phyloP scores from a whole-genome alignment of 2,797 vertebrate genomes.

The Gobionotothen gibberifrons region DNA sequence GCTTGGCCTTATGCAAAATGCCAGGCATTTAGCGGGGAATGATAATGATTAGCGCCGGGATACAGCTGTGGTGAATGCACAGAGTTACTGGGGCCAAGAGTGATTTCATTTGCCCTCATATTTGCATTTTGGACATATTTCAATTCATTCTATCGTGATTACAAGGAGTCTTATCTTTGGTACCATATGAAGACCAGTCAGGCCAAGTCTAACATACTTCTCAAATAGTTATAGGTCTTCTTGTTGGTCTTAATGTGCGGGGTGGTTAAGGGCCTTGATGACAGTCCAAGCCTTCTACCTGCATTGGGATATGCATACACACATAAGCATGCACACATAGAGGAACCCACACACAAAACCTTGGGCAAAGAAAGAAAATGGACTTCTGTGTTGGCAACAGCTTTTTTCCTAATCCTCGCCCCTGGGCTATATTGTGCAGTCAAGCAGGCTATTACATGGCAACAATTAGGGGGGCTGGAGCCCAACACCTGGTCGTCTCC shows the following conservation, averaged over 20 bases:
- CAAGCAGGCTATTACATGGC: constrained; percentile 91
- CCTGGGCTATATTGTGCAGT: constrained; percentile 90
- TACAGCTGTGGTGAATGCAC: constrained; percentile 54
- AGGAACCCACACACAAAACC: constrained; percentile 65
- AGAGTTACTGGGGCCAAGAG: constrained; percentile 41
- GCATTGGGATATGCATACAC: constrained; percentile 38
- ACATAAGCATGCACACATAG: constrained; percentile 42
- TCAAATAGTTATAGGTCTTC: constrained; percentile 24
- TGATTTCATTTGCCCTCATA: constrained; percentile 50
- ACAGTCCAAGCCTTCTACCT: constrained; percentile 22
- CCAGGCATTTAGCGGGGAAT: constrained; percentile 77
- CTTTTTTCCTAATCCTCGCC: constrained; percentile 87
- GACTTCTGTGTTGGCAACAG: constrained; percentile 86
- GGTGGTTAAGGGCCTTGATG: constrained; percentile 5
- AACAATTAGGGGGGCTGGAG: constrained; percentile 89
- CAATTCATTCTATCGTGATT: constrained; percentile 55
- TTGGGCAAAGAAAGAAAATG: constrained; percentile 75
- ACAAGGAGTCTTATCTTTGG: constrained; percentile 24
- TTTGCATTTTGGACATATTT: constrained; percentile 63
- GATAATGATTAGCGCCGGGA: constrained; percentile 77
- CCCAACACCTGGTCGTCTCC: constrained; percentile 92
- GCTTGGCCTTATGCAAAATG: constrained; percentile 75
- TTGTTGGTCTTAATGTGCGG: background rate
- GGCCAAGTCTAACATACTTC: constrained; percentile 15
- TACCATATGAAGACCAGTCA: constrained; percentile 10